phyloP scores from a whole-genome alignment of 2,797 vertebrate species.

The Dermochelys coriacea region DNA sequence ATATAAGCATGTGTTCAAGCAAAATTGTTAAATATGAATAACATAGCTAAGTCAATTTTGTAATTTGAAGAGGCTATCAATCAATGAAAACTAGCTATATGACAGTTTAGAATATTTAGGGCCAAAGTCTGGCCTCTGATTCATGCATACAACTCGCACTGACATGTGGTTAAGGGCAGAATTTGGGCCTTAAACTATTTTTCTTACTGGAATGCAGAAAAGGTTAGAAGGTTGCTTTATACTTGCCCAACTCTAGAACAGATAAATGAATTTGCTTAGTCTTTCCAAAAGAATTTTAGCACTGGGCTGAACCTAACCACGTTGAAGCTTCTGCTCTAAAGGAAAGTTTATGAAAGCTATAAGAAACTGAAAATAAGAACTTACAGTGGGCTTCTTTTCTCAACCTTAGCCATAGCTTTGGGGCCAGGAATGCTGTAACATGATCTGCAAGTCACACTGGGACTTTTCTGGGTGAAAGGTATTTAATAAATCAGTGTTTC shows the following conservation, averaged over 20 bases:
- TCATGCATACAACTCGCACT: neutral
- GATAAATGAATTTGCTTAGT: neutral
- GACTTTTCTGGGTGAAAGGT: neutral
- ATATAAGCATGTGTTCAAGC: accelerated
- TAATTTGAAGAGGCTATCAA: neutral
- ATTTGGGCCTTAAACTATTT: neutral
- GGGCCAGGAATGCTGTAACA: neutral
- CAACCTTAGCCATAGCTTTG: neutral
- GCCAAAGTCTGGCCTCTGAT: neutral
- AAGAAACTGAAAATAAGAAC: neutral
- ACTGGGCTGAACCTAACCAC: neutral
- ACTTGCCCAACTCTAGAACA: neutral
- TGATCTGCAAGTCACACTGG: neutral
- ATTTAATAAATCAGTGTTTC: neutral
- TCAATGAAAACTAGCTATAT: neutral
- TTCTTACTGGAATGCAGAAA: neutral
- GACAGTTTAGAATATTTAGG: neutral
- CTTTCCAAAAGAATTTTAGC: neutral
- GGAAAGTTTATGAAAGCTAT: neutral
- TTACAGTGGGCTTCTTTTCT: neutral
- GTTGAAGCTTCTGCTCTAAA: neutral
- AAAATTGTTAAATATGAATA: neutral
- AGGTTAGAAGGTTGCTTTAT: neutral
- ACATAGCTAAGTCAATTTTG: neutral
- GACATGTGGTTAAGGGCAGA: neutral